Evolutionary conservation across 2,113 vertebrate genomes (phyloP), one percentile per base, ranked within the genome.

Genomic region (Carollia perspicillata): DNA sequence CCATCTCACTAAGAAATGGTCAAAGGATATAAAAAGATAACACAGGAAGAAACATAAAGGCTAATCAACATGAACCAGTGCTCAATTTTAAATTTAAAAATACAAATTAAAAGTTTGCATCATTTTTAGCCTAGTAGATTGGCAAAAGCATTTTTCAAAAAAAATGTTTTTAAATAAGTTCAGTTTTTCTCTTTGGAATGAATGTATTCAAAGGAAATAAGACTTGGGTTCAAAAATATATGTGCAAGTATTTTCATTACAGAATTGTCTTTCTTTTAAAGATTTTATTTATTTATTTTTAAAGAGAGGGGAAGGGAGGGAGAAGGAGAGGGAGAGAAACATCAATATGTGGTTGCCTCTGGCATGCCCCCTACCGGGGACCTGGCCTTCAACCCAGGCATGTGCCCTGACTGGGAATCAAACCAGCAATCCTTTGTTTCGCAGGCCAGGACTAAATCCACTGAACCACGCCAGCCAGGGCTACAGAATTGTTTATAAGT

Each of bases 121-220:
- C 14, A 49, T 81, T 78, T 84, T 90, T 75, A 94, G 87, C 26
- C 22, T 87, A 75, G 66, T n/a, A 68, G 33, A 69, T 51, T 81
- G 40, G 22, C 49, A 94, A 90, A 87, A 35, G 35, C 26, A 47
- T 65, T 90, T 49, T 87, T 68, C 37, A 40, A 77, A 92, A 90
- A 17, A 35, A 44, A 44, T 44, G 4, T 40, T 60, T 83, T 22
- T 51, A 47, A 26, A 49, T 49, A 20, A 51, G 47, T 49, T 80
- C 17, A 47, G n/a, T 49, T 80, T 86, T 30, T 91, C 60, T 58
- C 9, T 58, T 17, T 60, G 20, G 66, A 92, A 86, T 69, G 47
- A 88, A 81, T 87, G 58, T 69, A 69, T 87, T 86, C 49, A 94
- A 74, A 81, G 49, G 75, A 85, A 96, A 75, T 14, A 18, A 90